These are phyloP conservation scores for Heterohyrax brucei DNA, from an alignment of 2,797 vertebrate genomes.

Conservation along the genomic window DNA sequence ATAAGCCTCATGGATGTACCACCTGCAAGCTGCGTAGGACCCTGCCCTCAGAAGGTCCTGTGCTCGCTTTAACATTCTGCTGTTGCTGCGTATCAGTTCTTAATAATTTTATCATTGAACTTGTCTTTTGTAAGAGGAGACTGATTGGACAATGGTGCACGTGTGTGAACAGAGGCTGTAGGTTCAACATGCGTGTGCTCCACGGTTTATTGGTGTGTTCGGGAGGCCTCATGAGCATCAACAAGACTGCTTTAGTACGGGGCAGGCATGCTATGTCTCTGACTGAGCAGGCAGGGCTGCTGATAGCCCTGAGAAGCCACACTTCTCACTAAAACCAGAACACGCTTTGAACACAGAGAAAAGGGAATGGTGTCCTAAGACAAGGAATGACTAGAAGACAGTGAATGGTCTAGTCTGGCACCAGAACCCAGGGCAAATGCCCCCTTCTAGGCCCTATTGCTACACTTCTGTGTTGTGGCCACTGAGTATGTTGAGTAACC, in stretches of 20 bases:
- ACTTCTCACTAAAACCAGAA: slow-evolving; percentile 24
- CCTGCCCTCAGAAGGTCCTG: background rate
- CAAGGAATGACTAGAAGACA: background rate
- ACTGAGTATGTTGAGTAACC: background rate
- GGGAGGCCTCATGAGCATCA: background rate
- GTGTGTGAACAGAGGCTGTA: background rate
- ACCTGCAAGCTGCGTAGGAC: background rate
- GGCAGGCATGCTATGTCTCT: too few relatives aligned
- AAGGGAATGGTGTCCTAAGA: background rate
- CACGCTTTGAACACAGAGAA: background rate
- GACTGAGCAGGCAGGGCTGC: background rate
- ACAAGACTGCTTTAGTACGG: background rate
- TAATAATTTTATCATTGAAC: slow-evolving; percentile 20
- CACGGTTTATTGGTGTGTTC: background rate
- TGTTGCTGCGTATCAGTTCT: background rate
- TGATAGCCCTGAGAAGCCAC: background rate
- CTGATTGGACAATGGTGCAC: background rate
- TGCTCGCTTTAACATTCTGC: background rate
- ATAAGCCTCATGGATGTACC: background rate
- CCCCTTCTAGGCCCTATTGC: too few relatives aligned
- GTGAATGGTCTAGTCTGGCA: too few relatives aligned
- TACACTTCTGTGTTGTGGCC: background rate
- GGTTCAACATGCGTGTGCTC: background rate
- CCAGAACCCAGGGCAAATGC: too few relatives aligned
- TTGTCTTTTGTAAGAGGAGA: slow-evolving; percentile 3